These are phyloP conservation scores for Ctenochaetus hawaiiensis DNA, from an alignment of 2,797 vertebrate genomes.

Conservation along the genomic window DNA sequence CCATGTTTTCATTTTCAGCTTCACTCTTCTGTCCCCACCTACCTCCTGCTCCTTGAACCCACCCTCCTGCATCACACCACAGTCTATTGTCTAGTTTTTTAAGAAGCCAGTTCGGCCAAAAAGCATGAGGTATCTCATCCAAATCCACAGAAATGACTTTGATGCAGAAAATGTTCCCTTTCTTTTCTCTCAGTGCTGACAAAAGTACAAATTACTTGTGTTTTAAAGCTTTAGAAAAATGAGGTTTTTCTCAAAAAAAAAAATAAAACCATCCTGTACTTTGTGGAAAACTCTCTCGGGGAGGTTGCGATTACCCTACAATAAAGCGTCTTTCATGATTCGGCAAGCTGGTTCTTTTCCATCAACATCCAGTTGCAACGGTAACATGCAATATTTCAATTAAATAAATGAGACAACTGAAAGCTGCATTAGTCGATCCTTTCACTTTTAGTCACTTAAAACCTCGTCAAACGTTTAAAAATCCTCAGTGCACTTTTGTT, in stretches of 20 bases:
- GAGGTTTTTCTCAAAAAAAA: constrained; percentile 39
- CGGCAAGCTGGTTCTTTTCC: constrained; percentile 50
- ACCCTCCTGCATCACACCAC: constrained; percentile 17
- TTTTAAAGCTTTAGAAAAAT: constrained; percentile 37
- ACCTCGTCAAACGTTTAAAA: background rate
- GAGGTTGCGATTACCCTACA: constrained; percentile 48
- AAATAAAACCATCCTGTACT: constrained; percentile 48
- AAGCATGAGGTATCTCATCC: constrained; percentile 2
- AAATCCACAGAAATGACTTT: constrained; percentile 27
- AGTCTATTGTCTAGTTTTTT: constrained; percentile 45
- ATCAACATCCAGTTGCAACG: constrained; percentile 27
- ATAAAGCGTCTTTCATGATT: constrained; percentile 66
- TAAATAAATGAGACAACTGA: constrained; percentile 33
- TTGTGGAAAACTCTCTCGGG: constrained; percentile 29
- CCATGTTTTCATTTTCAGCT: constrained; percentile 30
- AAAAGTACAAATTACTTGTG: constrained; percentile 11
- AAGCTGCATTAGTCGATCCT: background rate
- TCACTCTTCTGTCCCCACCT: background rate
- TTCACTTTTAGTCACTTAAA: no score
- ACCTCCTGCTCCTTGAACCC: constrained; percentile 6
- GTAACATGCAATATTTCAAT: constrained; percentile 35
- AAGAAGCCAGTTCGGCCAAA: background rate
- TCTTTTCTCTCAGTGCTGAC: constrained; percentile 11
- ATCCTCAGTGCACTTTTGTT: constrained; percentile 15
- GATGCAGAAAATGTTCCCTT: constrained; percentile 2